Base-by-base conservation (phyloP, 2,888 invertebrate species). In the Mimas tiliae region DNA sequence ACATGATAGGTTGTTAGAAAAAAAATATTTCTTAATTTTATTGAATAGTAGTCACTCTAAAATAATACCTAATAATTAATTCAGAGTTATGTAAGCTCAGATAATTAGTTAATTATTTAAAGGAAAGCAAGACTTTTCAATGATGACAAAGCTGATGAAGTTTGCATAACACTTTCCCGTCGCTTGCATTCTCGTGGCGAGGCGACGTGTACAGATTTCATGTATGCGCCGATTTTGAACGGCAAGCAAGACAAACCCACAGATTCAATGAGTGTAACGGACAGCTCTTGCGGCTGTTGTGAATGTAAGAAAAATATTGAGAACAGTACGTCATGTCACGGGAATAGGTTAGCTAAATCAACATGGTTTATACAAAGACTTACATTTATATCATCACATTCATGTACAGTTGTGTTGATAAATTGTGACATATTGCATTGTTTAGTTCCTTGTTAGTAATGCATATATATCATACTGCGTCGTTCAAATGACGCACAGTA, bases 331-430 rank as follows among this genome's bases (percentile, higher is more conserved):
- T 42, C n/a, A 62, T 58, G 12, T 42, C 19, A 19, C 38, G 62
- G 64, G 42, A 42, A 50, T 66, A 64, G 72, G 73, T 73, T 71
- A 73, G 73, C 65, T 58, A 19, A 53, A 53, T 53, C 33, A 8
- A 53, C 19, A 42, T 42, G 38, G 38, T 42, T 42, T 42, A 58
- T 33, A 27, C 19, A 19, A 55, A 38, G 16, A 38, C n/a, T n/a
- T n/a, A n/a, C n/a, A n/a, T n/a, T n/a, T n/a, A n/a, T 16, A 8
- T 42, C 11, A 16, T 38, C 6, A 7, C 42, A 45, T n/a, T 55
- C 34, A 11, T 6, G 34, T 16, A 47, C 34, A 21, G 19, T 53
- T 14, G 8, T 9, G n/a, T 27, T 52, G 52, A 21, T 52, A 21
- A 38, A n/a, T n/a, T n/a, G 27, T 38, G 38, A 1, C 38, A 9